Evolutionary conservation across 1,140 invertebrate genomes (phyloP).

Genomic region (Leptinotarsa undecemlineata): DNA sequence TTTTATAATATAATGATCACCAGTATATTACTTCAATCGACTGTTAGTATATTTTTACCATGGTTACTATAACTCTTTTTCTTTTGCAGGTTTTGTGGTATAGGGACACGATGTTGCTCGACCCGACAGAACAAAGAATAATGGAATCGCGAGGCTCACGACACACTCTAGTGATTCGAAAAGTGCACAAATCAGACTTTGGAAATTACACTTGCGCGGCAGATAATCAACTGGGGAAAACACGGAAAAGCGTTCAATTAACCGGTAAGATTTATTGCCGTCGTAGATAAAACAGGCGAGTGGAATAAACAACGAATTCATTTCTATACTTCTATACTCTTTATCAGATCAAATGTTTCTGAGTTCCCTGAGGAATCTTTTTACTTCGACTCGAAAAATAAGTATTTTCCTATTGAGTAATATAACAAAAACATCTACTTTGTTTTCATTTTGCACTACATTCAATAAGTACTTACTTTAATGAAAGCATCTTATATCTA

Average conservation of each 20-base stretch:
- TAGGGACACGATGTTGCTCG: slow-evolving; percentile 68
- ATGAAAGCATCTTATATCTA: no score
- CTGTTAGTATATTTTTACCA: not conserved
- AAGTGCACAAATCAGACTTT: slow-evolving; percentile 69
- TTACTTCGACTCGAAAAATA: no score
- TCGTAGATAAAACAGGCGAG: slow-evolving; percentile 17
- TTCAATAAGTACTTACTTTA: no score
- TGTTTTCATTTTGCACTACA: no score
- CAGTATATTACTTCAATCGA: no score
- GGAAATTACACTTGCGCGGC: slow-evolving; percentile 72
- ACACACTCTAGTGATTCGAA: slow-evolving; percentile 68
- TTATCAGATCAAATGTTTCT: not conserved
- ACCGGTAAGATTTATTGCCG: slow-evolving; percentile 59
- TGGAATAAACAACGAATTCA: slow-evolving; percentile 32
- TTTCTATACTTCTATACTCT: slow-evolving; percentile 26
- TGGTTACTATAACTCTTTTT: not conserved
- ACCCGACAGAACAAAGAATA: slow-evolving; percentile 66
- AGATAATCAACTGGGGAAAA: slow-evolving; percentile 68
- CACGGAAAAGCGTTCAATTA: slow-evolving; percentile 65
- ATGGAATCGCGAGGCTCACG: slow-evolving; percentile 66
- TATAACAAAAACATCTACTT: no score
- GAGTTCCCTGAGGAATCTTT: not conserved
- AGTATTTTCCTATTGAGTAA: no score
- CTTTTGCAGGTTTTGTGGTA: slow-evolving; percentile 67
- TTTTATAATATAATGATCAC: no score